Conservation (phyloP, 1,140 invertebrate genomes). For the Augochlora pura region DNA sequence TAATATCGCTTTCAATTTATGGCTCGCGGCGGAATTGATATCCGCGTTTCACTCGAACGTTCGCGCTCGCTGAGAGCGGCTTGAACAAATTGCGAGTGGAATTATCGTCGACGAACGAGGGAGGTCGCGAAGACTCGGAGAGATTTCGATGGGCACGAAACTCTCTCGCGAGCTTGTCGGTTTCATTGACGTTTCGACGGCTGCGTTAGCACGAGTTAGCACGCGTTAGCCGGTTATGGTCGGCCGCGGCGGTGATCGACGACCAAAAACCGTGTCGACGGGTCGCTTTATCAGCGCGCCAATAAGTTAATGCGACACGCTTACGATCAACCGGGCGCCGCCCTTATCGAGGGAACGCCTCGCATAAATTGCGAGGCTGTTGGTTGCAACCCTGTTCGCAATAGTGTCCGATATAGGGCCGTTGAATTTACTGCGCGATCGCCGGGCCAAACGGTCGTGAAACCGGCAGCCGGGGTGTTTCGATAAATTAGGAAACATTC, state of each 20-base stretch:
- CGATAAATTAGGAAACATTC: neutral
- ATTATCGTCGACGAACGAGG: no score
- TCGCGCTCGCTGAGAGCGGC: no score
- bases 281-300: neutral
- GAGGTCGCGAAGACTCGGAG: no score
- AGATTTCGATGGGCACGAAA: no score
- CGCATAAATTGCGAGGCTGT: neutral
- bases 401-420: neutral
- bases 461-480: neutral
- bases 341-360: neutral
- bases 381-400: conserved; percentile 4
- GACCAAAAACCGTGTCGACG: neutral
- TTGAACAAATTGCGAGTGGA: no score
- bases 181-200: neutral
- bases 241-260: neutral
- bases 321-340: neutral
- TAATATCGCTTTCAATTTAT: no score
- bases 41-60: no score
- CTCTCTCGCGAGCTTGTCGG: neutral
- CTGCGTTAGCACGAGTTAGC: neutral
- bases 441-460: neutral
- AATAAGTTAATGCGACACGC: conserved; percentile 2
- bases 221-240: no score
- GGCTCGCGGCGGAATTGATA: no score
- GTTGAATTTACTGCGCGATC: neutral